Evolutionary conservation across 1,140 invertebrate genomes (phyloP).

Genomic region (Holotrichia oblita): DNA sequence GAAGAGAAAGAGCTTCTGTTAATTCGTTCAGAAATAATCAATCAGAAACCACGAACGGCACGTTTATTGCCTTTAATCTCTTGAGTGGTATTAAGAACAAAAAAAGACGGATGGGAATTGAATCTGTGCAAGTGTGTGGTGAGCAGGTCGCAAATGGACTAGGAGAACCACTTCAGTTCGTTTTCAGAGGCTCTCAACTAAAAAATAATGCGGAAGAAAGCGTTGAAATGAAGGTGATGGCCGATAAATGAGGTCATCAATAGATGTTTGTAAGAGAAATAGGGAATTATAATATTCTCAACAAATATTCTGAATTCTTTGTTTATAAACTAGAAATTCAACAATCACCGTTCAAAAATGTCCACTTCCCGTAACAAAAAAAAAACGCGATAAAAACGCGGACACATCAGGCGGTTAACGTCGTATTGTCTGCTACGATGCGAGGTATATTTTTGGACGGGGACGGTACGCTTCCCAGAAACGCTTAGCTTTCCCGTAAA

Average conservation of each 20-base stretch:
- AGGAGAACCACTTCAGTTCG: neutral
- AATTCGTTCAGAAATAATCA: neutral
- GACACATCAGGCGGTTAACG: neutral
- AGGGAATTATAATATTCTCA: neutral
- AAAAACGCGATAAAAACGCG: slow-evolving; percentile 11
- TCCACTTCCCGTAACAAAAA: neutral
- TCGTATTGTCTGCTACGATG: neutral
- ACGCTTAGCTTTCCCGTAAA: slow-evolving; percentile 10
- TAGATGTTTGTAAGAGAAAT: neutral
- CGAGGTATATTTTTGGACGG: neutral
- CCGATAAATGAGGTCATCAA: neutral
- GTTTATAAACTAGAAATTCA: neutral
- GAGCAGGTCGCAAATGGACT: too few relatives aligned
- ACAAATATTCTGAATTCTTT: neutral
- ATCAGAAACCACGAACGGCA: neutral
- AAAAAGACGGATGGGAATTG: neutral
- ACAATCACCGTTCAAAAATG: neutral
- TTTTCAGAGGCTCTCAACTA: neutral
- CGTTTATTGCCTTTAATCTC: neutral
- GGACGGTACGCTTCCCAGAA: slow-evolving; percentile 3
- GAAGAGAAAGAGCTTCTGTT: neutral
- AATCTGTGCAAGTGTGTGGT: too few relatives aligned
- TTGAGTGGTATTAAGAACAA: neutral
- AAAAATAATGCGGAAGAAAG: neutral
- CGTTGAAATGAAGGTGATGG: neutral